Conservation (phyloP, 2,113 vertebrate genomes). For the Podocnemis expansa region DNA sequence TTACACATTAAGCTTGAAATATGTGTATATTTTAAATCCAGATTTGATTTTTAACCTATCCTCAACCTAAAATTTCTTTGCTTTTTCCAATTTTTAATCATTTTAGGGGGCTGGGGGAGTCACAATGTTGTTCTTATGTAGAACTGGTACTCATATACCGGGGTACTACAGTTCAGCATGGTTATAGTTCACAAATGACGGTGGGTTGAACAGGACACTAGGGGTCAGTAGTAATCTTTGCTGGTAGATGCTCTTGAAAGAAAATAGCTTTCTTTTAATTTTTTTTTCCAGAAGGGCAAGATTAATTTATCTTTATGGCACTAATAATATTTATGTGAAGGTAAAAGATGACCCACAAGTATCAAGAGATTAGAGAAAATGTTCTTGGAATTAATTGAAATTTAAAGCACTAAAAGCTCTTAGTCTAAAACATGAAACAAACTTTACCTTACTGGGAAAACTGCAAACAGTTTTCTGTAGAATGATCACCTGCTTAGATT, state of each 20-base stretch:
- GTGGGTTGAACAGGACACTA: neutral
- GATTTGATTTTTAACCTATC: neutral
- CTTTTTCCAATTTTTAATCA: neutral
- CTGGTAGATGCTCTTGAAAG: neutral
- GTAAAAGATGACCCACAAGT: neutral
- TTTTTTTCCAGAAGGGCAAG: neutral
- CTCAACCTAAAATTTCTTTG: neutral
- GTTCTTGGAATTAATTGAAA: neutral
- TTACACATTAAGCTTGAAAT: fast-evolving
- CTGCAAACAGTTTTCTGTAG: neutral
- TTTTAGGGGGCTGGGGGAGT: neutral
- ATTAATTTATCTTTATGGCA: neutral
- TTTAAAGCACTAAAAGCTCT: neutral
- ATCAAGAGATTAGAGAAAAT: neutral
- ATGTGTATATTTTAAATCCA: neutral
- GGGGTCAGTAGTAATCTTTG: slow-evolving; percentile 45
- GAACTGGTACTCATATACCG: fast-evolving
- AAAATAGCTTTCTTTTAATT: neutral
- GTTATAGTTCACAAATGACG: neutral
- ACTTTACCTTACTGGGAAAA: neutral
- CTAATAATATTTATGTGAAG: neutral
- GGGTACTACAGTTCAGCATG: fast-evolving
- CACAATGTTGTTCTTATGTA: neutral
- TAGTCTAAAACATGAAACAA: neutral
- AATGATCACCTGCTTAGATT: fast-evolving